Conservation (phyloP, 2,797 vertebrate genomes). For the Scolopax rusticola region DNA sequence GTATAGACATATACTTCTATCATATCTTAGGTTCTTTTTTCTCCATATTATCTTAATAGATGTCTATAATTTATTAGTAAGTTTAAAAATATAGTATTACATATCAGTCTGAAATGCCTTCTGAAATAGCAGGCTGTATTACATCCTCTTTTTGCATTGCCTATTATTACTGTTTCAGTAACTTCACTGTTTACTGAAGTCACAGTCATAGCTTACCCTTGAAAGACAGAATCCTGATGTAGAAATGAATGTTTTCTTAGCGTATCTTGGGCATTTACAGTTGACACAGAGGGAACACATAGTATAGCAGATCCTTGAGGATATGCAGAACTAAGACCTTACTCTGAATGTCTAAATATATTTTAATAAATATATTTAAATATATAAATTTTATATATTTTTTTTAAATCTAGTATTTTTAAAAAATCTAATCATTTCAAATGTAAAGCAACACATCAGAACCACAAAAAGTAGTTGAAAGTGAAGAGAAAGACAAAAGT, state of each 20-base stretch:
- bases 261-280: background rate
- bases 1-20: background rate
- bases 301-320: background rate
- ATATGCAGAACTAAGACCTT: background rate
- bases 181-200: background rate
- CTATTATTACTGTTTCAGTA: background rate
- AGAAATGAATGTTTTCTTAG: background rate
- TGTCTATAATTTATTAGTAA: background rate
- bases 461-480: background rate
- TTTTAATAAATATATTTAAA: background rate
- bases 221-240: background rate
- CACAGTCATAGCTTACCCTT: background rate
- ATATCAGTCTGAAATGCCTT: background rate
- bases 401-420: background rate
- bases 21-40: background rate
- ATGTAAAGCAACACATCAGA: background rate
- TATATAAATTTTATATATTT: too few relatives aligned
- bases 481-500: background rate
- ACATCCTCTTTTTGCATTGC: background rate
- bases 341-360: too few relatives aligned
- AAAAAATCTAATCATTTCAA: background rate
- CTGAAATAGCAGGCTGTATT: background rate
- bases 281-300: background rate
- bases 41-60: background rate
- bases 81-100: background rate